Conservation (phyloP, 92 coral and sea anemone species). For the Actinernus sp. region DNA sequence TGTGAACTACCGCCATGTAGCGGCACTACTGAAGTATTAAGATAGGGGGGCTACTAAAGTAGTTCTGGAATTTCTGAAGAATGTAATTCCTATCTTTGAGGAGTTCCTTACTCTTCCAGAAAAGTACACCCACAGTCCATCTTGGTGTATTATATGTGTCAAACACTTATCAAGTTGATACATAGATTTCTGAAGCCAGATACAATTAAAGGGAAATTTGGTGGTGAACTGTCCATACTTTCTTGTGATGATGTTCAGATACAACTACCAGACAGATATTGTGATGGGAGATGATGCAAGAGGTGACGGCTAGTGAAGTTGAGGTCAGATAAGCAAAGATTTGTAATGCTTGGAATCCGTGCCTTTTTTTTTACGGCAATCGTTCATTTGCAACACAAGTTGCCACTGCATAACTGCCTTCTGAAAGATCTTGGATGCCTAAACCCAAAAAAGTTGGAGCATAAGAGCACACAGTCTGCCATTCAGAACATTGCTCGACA, state of each 20-base stretch:
- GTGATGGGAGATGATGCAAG: slow-evolving; percentile 40
- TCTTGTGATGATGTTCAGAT: no score
- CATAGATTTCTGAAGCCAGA: no score
- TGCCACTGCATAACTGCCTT: slow-evolving; percentile 45
- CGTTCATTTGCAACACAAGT: slow-evolving; percentile 41
- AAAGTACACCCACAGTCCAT: no score
- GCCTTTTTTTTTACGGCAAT: slow-evolving; percentile 41
- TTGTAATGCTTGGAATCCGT: slow-evolving; percentile 46
- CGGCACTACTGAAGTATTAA: slow-evolving; percentile 15
- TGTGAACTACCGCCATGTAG: slow-evolving; percentile 25
- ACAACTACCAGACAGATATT: slow-evolving; percentile 46
- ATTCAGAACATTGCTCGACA: no score
- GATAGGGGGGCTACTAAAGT: slow-evolving; percentile 30
- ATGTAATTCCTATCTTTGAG: no score
- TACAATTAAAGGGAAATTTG: no score
- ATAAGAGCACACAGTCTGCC: slow-evolving; percentile 35
- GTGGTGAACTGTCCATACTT: no score
- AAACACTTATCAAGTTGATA: no score
- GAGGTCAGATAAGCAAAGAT: slow-evolving; percentile 55
- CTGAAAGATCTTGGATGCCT: slow-evolving; percentile 57
- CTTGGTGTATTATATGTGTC: no score
- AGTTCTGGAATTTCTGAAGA: slow-evolving; percentile 42
- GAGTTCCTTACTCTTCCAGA: no score
- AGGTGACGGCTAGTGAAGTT: slow-evolving; percentile 47
- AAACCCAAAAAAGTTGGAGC: no score